Conservation (phyloP, 2,888 invertebrate genomes). For the Ellobium chinense region DNA sequence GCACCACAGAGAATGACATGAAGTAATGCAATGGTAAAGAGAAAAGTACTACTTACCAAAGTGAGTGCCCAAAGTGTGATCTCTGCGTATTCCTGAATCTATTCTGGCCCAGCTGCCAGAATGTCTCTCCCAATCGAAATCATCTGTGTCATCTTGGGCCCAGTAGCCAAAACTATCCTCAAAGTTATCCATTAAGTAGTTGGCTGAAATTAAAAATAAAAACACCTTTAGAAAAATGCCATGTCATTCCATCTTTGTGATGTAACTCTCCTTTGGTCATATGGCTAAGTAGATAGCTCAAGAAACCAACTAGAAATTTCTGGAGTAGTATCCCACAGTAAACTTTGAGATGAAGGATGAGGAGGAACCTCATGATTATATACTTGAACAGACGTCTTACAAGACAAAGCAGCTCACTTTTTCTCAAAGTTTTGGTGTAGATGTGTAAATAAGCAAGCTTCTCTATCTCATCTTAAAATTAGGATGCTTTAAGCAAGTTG, state of each 20-base stretch:
- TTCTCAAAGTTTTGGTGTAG: no score
- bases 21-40: no score
- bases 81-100: constrained; percentile 68
- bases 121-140: constrained; percentile 72
- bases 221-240: background rate
- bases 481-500: no score
- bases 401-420: no score
- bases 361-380: no score
- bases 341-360: no score
- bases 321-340: no score
- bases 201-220: constrained; percentile 46
- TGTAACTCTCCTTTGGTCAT: background rate
- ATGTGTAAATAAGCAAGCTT: no score
- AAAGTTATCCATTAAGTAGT: constrained; percentile 71
- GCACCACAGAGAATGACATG: no score
- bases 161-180: constrained; percentile 72
- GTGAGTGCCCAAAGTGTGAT: constrained; percentile 67
- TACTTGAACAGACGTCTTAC: no score
- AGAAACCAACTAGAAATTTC: no score
- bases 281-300: background rate
- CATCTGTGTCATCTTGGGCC: constrained; percentile 66
- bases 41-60: constrained; percentile 18
- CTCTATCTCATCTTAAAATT: no score
- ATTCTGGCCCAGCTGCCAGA: constrained; percentile 60
- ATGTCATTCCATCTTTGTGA: background rate